A percentile compares a stretch with the other conserved stretches of the same genome.
phyloP scores from a whole-genome alignment of 2,797 vertebrate genomes.

The Hypotaenidia okinawae region DNA sequence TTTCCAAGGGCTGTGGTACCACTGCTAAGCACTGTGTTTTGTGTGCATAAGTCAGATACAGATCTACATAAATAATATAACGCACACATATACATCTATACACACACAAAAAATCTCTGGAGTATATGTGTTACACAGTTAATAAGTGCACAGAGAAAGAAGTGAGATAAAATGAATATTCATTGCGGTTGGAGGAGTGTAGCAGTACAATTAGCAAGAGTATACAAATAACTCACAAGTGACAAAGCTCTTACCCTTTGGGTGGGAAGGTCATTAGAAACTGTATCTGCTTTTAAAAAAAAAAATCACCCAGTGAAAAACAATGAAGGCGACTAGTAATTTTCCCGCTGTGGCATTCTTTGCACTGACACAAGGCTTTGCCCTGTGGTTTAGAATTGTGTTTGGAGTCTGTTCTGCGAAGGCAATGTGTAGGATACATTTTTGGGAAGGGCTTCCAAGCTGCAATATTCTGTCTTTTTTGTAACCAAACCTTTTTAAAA shows the following conservation, averaged over 20 bases:
- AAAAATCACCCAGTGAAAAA: neutral
- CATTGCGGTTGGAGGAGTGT: slow-evolving; percentile 39
- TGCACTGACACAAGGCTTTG: neutral
- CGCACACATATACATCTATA: neutral
- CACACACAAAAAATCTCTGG: neutral
- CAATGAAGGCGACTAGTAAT: neutral
- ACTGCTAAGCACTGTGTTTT: neutral
- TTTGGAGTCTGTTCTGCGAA: neutral
- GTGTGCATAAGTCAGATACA: neutral
- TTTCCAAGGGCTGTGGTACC: neutral
- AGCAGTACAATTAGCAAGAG: slow-evolving; percentile 63
- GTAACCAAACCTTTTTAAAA: neutral
- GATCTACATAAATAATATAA: slow-evolving; percentile 25
- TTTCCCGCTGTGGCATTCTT: neutral
- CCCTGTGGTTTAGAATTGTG: neutral
- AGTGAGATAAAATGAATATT: slow-evolving; percentile 68
- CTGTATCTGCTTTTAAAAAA: neutral
- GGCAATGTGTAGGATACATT: fast-evolving
- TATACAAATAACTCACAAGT: slow-evolving; percentile 61
- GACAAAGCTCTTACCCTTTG: slow-evolving; percentile 56
- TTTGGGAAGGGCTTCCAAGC: neutral
- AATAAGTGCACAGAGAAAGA: slow-evolving; percentile 51
- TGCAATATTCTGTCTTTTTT: neutral
- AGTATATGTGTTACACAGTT: slow-evolving; percentile 39
- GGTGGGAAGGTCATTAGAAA: slow-evolving; percentile 35